Evolutionary conservation across 2,888 invertebrate genomes (phyloP).

Genomic region (Cistogaster globosa): DNA sequence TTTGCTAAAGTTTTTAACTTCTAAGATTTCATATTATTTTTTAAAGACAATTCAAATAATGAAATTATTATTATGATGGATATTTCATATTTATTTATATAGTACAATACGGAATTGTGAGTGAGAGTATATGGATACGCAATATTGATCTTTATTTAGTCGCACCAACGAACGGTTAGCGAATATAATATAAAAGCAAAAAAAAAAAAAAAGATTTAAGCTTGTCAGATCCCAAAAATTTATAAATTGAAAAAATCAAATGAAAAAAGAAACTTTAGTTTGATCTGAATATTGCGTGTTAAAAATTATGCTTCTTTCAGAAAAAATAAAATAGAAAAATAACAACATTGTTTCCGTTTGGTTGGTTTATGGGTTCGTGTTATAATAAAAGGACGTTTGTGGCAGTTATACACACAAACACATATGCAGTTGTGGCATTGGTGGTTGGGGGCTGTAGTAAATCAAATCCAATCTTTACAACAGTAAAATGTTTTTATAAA

Average conservation of each 20-base stretch:
- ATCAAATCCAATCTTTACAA: constrained; percentile 23
- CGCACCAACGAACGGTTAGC: neutral
- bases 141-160: neutral
- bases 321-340: too few relatives aligned
- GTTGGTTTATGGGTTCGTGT: constrained; percentile 38
- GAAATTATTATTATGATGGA: too few relatives aligned
- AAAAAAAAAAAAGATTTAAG: constrained; percentile 27
- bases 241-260: neutral
- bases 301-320: constrained; percentile 51
- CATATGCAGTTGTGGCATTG: neutral
- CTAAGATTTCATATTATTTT: too few relatives aligned
- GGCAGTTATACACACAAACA: constrained; percentile 3
- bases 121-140: neutral
- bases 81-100: too few relatives aligned
- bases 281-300: constrained; percentile 70
- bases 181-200: neutral
- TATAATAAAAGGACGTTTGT: constrained; percentile 56
- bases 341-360: constrained; percentile 61
- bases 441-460: constrained; percentile 22
- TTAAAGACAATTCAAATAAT: too few relatives aligned
- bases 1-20: too few relatives aligned
- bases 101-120: neutral
- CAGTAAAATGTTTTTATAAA: neutral
- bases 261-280: constrained; percentile 43
- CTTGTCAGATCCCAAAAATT: constrained; percentile 55